These are phyloP conservation scores for Adrianichthys oophorus DNA, from an alignment of 2,797 vertebrate genomes.

Conservation along the genomic window DNA sequence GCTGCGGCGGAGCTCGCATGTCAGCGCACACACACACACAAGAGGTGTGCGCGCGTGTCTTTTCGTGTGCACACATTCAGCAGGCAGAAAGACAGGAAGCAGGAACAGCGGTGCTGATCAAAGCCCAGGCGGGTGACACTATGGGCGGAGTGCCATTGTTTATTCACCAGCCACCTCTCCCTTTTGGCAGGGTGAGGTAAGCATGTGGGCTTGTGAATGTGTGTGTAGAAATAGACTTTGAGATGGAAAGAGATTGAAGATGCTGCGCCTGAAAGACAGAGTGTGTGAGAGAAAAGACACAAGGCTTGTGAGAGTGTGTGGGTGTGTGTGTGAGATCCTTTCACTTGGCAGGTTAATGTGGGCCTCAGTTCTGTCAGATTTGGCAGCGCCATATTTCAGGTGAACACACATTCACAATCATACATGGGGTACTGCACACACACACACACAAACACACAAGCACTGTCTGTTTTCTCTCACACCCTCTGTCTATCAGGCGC, in stretches of 20 bases:
- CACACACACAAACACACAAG: conserved; percentile 15
- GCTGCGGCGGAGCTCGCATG: conserved; percentile 29
- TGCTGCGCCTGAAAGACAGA: conserved; percentile 51
- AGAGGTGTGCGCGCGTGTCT: conserved; percentile 27
- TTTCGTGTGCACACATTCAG: conserved; percentile 25
- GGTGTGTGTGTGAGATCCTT: conserved; percentile 33
- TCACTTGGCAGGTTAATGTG: conserved; percentile 72
- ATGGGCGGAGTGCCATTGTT: conserved; percentile 78
- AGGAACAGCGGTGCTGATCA: conserved; percentile 74
- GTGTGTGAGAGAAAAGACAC: conserved; percentile 38
- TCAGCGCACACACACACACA: conserved; percentile 38
- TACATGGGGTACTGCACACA: conserved; percentile 8
- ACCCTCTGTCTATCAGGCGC: too few species aligned
- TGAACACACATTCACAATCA: conserved; percentile 34
- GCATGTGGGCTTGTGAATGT: conserved; percentile 59
- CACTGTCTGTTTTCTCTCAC: too few species aligned
- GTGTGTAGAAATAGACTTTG: conserved; percentile 38
- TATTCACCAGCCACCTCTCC: conserved; percentile 78
- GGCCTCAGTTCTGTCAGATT: conserved; percentile 70
- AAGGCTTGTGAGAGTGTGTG: conserved; percentile 35
- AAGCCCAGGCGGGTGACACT: conserved; percentile 77
- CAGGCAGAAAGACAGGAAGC: conserved; percentile 72
- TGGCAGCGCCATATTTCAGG: conserved; percentile 68
- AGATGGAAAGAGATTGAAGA: conserved; percentile 61
- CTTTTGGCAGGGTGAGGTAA: conserved; percentile 75